These are phyloP conservation scores for Patella vulgata DNA, from an alignment of 1,140 invertebrate species.

Conservation along the genomic window DNA sequence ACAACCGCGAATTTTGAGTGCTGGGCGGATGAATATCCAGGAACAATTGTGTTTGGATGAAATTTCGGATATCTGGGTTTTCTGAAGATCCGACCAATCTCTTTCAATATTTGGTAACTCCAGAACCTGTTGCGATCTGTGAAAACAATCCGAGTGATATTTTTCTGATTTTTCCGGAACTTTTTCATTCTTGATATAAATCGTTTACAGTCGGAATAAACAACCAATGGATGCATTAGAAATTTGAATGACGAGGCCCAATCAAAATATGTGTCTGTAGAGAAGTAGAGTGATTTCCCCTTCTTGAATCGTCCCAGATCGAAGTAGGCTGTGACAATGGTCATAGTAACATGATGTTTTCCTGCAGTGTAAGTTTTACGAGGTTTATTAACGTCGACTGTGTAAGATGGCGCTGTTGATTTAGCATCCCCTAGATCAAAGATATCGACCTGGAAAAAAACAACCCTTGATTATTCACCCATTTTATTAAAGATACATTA, in stretches of 20 bases:
- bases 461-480: no score
- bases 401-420: no score
- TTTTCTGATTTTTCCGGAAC: slow-evolving; percentile 18
- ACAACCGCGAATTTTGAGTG: slow-evolving; percentile 44
- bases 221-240: slow-evolving; percentile 34
- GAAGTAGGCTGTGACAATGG: no score
- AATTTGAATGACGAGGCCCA: slow-evolving; percentile 36
- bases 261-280: slow-evolving; percentile 20
- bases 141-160: slow-evolving; percentile 34
- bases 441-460: no score
- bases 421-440: no score
- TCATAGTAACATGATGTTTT: no score
- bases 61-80: slow-evolving; percentile 41
- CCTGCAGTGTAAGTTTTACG: no score
- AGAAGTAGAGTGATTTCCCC: slow-evolving; percentile 2
- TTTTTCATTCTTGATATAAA: slow-evolving; percentile 25
- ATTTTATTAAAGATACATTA: no score
- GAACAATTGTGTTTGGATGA: slow-evolving; percentile 44
- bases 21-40: slow-evolving; percentile 42
- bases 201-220: slow-evolving; percentile 40
- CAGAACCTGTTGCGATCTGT: slow-evolving; percentile 28
- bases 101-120: slow-evolving; percentile 34
- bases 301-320: background rate
- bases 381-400: no score
- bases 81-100: slow-evolving; percentile 37